Percentiles rank a stretch among this genome's conserved stretches.
phyloP scores from a whole-genome alignment of 2,113 vertebrate genomes.

The Dryoscopus gambensis region DNA sequence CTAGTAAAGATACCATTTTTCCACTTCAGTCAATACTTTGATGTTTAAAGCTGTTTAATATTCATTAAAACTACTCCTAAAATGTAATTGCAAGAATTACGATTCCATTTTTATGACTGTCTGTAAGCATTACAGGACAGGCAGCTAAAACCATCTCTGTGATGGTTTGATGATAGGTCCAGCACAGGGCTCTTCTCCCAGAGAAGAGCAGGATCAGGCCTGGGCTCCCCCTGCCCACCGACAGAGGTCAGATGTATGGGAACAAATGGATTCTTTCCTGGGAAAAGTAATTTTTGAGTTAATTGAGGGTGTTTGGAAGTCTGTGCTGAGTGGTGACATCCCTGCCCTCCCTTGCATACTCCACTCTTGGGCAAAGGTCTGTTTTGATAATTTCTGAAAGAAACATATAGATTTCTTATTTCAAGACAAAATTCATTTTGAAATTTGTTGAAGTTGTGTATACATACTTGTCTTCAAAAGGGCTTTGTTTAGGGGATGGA shows the following conservation, averaged over 20 bases:
- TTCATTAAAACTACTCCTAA: constrained; percentile 66
- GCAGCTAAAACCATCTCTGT: constrained; percentile 15
- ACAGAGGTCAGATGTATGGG: not conserved
- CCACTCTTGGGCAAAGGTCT: not conserved
- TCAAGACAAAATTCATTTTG: constrained; percentile 3
- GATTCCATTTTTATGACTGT: constrained; percentile 53
- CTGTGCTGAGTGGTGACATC: not conserved
- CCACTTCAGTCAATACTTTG: constrained; percentile 74
- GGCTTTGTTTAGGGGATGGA: not conserved
- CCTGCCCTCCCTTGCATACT: fast-evolving
- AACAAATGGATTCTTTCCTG: not conserved
- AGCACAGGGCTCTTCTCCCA: not conserved
- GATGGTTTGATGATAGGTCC: not conserved
- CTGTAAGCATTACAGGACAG: constrained; percentile 51
- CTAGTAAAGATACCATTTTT: constrained; percentile 67
- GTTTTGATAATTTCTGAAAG: not conserved
- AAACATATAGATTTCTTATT: constrained; percentile 7
- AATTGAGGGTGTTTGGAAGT: not conserved
- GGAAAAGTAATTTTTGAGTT: not conserved
- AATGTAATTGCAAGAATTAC: constrained; percentile 69
- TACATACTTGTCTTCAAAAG: not conserved
- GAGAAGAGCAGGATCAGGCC: not conserved
- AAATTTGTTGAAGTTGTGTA: not conserved
- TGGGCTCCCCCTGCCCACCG: not conserved
- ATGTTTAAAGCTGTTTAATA: constrained; percentile 76